Base-by-base conservation (phyloP, 2,888 invertebrate species). In the Aleiodes leptofemur region DNA sequence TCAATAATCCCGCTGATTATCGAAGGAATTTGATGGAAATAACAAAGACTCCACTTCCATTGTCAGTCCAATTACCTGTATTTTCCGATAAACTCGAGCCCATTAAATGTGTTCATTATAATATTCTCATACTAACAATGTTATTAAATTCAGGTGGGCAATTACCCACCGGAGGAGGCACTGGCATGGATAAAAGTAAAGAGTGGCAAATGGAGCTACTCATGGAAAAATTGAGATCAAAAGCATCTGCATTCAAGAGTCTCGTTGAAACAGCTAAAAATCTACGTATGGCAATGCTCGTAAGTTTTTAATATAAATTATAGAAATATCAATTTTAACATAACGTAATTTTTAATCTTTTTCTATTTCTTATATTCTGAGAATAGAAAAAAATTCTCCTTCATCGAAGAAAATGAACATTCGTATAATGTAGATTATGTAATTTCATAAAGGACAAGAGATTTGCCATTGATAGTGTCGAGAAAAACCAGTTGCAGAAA, bases 181-280 rank as follows among this genome's bases (percentile, higher is more conserved):
- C 75, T 64, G 80, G 80, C 53, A 77, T 82, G 72, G 94, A 93
- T 77, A 94, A 94, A 84, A 92, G 92, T 78, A 94, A 93, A 88
- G 93, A 94, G 90, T 94, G 94, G 92, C 96, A 96, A 88, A 93
- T 95, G 91, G 96, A 97, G 90, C 92, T 96, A 77, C 91, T 97
- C 78, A 97, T 98, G 97, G 97, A 98, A 88, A 96, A 96, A 87
- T 91, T 98, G 71, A 93, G 97, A 75, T 95, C 96, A 57, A 96
- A 97, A 91, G 92, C 95, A 78, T 92, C 94, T 70, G 96, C 96
- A 81, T 94, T 94, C 83, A 96, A 96, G 90, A 93, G 95, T 78
- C 93, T 97, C 87, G 92, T 93, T 76, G 97, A 98, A 88, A 95
- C 95, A 79, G 95, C 97, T 23, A 97, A 97, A 90, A 94, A 95